phyloP scores from a whole-genome alignment of 2,113 vertebrate genomes.

The Syngnathoides biaculeatus region DNA sequence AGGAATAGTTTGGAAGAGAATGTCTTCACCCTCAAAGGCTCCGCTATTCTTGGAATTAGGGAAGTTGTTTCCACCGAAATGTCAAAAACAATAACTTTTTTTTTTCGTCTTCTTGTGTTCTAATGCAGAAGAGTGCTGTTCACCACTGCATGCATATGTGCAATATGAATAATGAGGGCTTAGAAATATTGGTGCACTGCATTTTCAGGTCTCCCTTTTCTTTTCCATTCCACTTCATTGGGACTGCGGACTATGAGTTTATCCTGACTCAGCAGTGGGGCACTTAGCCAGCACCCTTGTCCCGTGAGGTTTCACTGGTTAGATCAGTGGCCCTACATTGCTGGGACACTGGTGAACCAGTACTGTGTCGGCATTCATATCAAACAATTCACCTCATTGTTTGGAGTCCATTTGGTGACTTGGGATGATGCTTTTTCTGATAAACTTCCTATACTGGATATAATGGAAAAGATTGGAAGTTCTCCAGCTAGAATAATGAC shows the following conservation, averaged over 20 bases:
- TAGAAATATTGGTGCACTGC: slow-evolving; percentile 26
- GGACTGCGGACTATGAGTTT: slow-evolving; percentile 36
- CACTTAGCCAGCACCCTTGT: slow-evolving; percentile 44
- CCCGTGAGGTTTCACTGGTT: slow-evolving; percentile 46
- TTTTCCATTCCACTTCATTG: slow-evolving; percentile 36
- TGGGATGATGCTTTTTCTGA: neutral
- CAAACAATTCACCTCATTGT: neutral
- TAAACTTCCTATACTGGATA: neutral
- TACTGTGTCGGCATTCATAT: slow-evolving; percentile 28
- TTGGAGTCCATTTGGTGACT: neutral
- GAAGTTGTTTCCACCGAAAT: neutral
- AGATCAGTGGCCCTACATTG: slow-evolving; percentile 52
- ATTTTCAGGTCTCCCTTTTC: slow-evolving; percentile 35
- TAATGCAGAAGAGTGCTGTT: no score
- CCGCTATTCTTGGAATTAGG: no score
- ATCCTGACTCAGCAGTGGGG: slow-evolving; percentile 59
- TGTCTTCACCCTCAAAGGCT: no score
- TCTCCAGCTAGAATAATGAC: neutral
- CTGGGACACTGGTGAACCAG: slow-evolving; percentile 47
- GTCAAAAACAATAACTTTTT: no score
- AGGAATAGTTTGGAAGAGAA: no score
- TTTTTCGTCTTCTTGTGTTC: no score
- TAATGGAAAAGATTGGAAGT: neutral
- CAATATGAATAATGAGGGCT: neutral
- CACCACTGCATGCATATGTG: neutral